Evolutionary conservation across 2,113 vertebrate species (phyloP).

Genomic region (Podilymbus podiceps): DNA sequence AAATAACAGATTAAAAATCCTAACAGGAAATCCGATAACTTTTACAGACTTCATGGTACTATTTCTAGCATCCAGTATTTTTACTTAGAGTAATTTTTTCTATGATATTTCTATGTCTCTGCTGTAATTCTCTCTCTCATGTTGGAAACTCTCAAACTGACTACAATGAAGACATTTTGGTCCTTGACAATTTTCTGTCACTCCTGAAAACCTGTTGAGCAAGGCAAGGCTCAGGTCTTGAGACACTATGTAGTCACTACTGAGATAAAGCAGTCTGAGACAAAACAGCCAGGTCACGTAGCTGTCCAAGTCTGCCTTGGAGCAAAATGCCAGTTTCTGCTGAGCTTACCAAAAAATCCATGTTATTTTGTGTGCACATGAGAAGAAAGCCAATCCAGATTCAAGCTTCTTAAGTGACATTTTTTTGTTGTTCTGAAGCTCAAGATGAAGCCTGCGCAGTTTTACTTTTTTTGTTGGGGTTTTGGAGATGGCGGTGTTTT

Average conservation of each 20-base stretch:
- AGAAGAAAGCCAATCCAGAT: neutral
- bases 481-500: neutral
- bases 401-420: neutral
- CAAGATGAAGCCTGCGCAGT: neutral
- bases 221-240: neutral
- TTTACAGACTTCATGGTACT: neutral
- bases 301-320: neutral
- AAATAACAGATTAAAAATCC: neutral
- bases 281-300: neutral
- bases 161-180: neutral
- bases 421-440: neutral
- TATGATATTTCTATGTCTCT: neutral
- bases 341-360: fast-evolving
- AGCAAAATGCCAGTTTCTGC: neutral
- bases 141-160: neutral
- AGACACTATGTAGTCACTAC: neutral
- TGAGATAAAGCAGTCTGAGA: neutral
- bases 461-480: neutral
- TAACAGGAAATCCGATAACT: neutral
- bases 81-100: neutral
- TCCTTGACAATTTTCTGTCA: neutral
- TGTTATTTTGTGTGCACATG: neutral
- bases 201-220: neutral
- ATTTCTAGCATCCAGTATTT: neutral
- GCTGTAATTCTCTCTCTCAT: neutral